phyloP scores from a whole-genome alignment of 2,797 vertebrate species.

The Mallotus villosus region DNA sequence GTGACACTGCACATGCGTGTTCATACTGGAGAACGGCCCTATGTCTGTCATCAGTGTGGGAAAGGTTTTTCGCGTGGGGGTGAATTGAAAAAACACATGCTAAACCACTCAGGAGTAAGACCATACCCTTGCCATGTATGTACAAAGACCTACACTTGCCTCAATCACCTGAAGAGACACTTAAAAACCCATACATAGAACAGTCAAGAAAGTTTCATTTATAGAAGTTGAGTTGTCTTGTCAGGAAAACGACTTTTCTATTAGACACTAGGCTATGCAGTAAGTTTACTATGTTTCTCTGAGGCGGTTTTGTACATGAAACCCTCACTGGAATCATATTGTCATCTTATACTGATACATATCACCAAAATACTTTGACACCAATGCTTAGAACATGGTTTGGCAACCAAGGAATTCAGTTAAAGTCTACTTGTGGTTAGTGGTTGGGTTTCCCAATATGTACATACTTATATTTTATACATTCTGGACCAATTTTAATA shows the following conservation, averaged over 20 bases:
- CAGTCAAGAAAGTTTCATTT: background rate
- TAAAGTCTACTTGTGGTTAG: too few species aligned
- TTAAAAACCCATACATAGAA: constrained; percentile 47
- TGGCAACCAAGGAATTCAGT: too few species aligned
- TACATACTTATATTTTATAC: background rate
- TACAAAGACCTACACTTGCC: constrained; percentile 52
- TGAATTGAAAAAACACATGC: constrained; percentile 53
- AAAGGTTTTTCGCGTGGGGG: constrained; percentile 48
- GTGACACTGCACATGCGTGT: constrained; percentile 52
- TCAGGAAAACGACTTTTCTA: background rate
- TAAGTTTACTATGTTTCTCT: too few species aligned
- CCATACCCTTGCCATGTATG: constrained; percentile 52
- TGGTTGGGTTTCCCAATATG: too few species aligned
- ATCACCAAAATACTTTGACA: too few species aligned
- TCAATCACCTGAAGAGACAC: constrained; percentile 57
- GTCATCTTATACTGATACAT: too few species aligned
- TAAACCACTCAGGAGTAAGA: constrained; percentile 52
- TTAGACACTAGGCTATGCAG: too few species aligned
- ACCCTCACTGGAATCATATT: too few species aligned
- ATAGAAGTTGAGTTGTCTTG: background rate
- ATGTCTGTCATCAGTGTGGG: constrained; percentile 53
- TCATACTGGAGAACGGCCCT: constrained; percentile 56
- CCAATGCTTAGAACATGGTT: too few species aligned
- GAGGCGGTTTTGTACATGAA: too few species aligned
- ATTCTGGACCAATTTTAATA: background rate